Evolutionary conservation across 37 sponge, comb jelly and placozoan species (phyloP), one percentile per base, ranked within the genome.

Genomic region (Beroe ovata): DNA sequence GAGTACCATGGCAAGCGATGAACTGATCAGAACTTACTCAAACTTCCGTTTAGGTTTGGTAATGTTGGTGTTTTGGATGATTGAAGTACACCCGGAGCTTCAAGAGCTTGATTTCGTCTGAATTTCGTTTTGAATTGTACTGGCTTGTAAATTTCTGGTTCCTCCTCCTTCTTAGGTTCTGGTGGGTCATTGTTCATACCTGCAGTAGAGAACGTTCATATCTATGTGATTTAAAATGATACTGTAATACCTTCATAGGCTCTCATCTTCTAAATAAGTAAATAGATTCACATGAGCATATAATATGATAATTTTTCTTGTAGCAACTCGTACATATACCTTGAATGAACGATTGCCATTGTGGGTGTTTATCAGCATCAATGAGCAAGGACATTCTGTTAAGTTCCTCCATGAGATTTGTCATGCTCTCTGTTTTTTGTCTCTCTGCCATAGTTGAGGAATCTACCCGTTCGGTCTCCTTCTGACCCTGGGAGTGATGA

Each of bases 351-450:
- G 20, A 40, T 25, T 42, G 39, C 84, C 84, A 77, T 23, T 77
- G 84, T 3, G 84, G 84, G 84, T 77, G 26, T 21, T 39, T 42
- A 3, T 77, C 84, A 8, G 4, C 8, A 35, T 77, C 84, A 25
- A 77, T 77, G 18, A 77, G 39, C 16, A n/a, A 11, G 19, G 84
- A 77, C 84, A 77, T 77, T 6, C 38, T 77, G 47, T 77, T 39
- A 2, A 77, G 54, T 35, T 77, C 84, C 25, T 39, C 54, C n/a
- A 77, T 3, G 22, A 77, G 84, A 1, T 23, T 77, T 6, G 33
- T 18, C 69, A 66, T 66, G 35, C 69, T 66, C 35, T 66, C 69
- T 34, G 69, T 66, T 32, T 66, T 66, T 37, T 66, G 54, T 47
- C 54, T 6, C 11, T 47, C 54, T 11, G 54, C 54, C 11, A 47